These are phyloP conservation scores for Acrocephalus kingi DNA, from an alignment of 2,113 vertebrate species.

Conservation along the genomic window DNA sequence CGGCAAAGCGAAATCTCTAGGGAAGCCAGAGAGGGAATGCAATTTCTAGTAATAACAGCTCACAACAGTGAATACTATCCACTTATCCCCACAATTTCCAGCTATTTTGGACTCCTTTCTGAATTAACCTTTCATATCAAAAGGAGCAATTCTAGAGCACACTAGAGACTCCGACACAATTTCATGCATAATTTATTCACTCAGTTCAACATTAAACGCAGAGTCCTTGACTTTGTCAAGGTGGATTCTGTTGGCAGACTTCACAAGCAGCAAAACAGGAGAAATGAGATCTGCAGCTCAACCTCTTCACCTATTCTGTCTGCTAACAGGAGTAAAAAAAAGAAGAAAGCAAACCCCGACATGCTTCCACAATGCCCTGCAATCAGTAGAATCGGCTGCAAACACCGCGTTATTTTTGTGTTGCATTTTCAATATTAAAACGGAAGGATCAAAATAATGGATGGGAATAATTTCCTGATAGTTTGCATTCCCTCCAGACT, in stretches of 20 bases:
- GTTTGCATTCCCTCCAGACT: neutral
- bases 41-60: conserved; percentile 87
- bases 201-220: conserved; percentile 84
- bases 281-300: conserved; percentile 79
- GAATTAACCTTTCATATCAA: conserved; percentile 91
- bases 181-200: conserved; percentile 91
- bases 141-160: conserved; percentile 85
- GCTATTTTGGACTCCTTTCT: conserved; percentile 88
- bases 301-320: conserved; percentile 80
- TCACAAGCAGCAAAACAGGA: conserved; percentile 82
- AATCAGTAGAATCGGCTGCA: conserved; percentile 43
- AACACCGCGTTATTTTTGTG: neutral
- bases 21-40: conserved; percentile 81
- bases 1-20: conserved; percentile 76
- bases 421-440: neutral
- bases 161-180: conserved; percentile 86
- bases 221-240: conserved; percentile 90
- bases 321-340: conserved; percentile 62
- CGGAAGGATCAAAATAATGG: neutral
- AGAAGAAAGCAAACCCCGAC: conserved; percentile 32
- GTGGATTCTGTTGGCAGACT: conserved; percentile 86
- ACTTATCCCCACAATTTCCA: conserved; percentile 86
- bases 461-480: conserved; percentile 18
- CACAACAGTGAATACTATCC: conserved; percentile 85
- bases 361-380: neutral